Evolutionary conservation across 2,113 vertebrate genomes (phyloP).

Genomic region (Lampris megalopsis): DNA sequence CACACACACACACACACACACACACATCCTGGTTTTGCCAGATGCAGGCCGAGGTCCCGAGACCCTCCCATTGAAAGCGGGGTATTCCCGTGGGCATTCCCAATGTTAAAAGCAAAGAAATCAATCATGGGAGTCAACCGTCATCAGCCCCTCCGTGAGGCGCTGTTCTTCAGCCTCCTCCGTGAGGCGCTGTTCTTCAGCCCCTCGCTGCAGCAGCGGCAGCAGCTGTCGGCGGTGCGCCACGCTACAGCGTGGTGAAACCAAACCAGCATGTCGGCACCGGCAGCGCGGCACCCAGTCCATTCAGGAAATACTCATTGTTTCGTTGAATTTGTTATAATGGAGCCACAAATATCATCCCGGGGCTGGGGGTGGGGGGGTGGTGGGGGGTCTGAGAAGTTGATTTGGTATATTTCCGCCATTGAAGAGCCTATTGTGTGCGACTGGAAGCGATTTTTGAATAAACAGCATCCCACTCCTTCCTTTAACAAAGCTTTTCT

Average conservation of each 20-base stretch:
- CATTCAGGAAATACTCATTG: conserved; percentile 58
- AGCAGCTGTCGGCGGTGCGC: conserved; percentile 47
- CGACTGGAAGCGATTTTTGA: conserved; percentile 18
- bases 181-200: conserved; percentile 63
- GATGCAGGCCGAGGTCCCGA: not conserved
- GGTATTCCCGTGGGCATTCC: conserved; percentile 46
- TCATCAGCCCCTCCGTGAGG: conserved; percentile 58
- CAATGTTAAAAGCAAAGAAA: conserved; percentile 58
- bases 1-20: not conserved
- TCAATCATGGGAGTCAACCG: conserved; percentile 58
- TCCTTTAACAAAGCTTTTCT: conserved; percentile 11
- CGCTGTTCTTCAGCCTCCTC: conserved; percentile 60
- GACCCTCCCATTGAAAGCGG: conserved; percentile 20
- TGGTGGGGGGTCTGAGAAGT: conserved; percentile 14
- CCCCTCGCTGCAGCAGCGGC: conserved; percentile 32
- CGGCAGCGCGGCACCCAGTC: conserved; percentile 6
- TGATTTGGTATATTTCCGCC: conserved; percentile 36
- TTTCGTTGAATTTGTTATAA: conserved; percentile 56
- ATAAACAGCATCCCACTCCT: conserved; percentile 19
- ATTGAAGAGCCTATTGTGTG: conserved; percentile 2
- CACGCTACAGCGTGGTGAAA: conserved; percentile 54
- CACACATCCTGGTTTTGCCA: not conserved
- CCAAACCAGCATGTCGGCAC: conserved; percentile 53
- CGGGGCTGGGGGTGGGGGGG: not conserved
- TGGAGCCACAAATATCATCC: conserved; percentile 50